These are phyloP conservation scores for Opisthograptis luteolata DNA, from an alignment of 2,888 invertebrate genomes.

Conservation along the genomic window DNA sequence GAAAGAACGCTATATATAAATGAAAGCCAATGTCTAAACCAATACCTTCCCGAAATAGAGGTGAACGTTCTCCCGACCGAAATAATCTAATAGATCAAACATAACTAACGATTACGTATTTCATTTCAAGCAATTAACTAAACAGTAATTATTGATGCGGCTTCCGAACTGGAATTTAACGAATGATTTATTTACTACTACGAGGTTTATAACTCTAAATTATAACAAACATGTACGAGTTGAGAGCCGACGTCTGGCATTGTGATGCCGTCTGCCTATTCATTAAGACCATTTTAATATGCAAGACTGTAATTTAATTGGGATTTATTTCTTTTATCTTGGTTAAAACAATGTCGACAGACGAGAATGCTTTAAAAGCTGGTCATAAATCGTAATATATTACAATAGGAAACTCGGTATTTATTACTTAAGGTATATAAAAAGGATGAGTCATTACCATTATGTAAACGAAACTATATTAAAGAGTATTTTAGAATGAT, in stretches of 20 bases:
- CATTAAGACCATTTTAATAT: slow-evolving; percentile 14
- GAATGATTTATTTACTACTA: slow-evolving; percentile 35
- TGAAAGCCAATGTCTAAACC: background rate
- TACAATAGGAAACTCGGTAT: too few species aligned
- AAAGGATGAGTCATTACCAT: too few species aligned
- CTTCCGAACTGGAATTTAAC: slow-evolving; percentile 35
- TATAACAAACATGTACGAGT: slow-evolving; percentile 30
- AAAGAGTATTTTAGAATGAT: too few species aligned
- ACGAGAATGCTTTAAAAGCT: background rate
- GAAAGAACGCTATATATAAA: background rate
- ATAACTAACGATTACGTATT: slow-evolving; percentile 40
- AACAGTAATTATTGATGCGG: slow-evolving; percentile 40
- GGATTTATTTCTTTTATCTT: slow-evolving; percentile 18
- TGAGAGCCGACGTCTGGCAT: slow-evolving; percentile 26
- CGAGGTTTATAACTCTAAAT: slow-evolving; percentile 25
- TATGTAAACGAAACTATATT: too few species aligned
- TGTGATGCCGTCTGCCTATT: slow-evolving; percentile 20
- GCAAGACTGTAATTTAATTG: slow-evolving; percentile 13
- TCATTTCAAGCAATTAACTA: slow-evolving; percentile 45
- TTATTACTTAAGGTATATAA: too few species aligned
- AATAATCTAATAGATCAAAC: slow-evolving; percentile 30
- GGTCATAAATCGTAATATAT: background rate
- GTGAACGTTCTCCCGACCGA: slow-evolving; percentile 21
- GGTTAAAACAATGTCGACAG: slow-evolving; percentile 3
- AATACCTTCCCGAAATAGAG: slow-evolving; percentile 22